A percentile compares a stretch with the other conserved stretches of the same genome.
These are phyloP conservation scores for Eupithecia vulgata DNA, from an alignment of 2,888 invertebrate species.

Conservation along the genomic window DNA sequence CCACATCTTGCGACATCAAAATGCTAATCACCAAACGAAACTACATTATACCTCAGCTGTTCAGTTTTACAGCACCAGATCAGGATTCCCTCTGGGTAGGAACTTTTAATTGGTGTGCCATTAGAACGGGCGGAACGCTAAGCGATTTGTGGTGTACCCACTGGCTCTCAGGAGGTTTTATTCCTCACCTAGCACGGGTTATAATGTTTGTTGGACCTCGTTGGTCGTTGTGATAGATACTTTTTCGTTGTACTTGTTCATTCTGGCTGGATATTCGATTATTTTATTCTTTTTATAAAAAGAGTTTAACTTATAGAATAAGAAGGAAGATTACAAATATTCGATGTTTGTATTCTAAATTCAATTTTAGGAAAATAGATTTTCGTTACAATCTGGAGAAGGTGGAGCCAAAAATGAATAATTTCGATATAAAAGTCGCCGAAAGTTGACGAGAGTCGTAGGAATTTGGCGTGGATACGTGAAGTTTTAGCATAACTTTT, in stretches of 20 bases:
- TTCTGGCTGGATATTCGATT: neutral
- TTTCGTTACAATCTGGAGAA: neutral
- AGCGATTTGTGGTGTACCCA: slow-evolving; percentile 84
- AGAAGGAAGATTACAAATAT: neutral
- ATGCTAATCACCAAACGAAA: slow-evolving; percentile 77
- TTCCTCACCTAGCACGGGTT: slow-evolving; percentile 68
- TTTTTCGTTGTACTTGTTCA: neutral
- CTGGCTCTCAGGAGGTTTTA: slow-evolving; percentile 76
- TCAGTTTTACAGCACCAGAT: slow-evolving; percentile 79
- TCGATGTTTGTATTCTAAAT: neutral
- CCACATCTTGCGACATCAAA: slow-evolving; percentile 68
- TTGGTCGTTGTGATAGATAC: slow-evolving; percentile 5
- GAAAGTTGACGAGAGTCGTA: slow-evolving; percentile 37
- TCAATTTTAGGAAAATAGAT: neutral
- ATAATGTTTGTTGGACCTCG: slow-evolving; percentile 42
- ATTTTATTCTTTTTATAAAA: neutral
- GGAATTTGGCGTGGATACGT: slow-evolving; percentile 40
- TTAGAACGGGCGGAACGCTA: slow-evolving; percentile 82
- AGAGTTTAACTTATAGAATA: neutral
- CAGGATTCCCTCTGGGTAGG: slow-evolving; percentile 73
- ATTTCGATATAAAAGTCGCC: slow-evolving; percentile 29
- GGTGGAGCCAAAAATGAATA: slow-evolving; percentile 10
- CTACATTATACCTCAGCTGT: slow-evolving; percentile 76
- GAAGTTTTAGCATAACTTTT: slow-evolving; percentile 47
- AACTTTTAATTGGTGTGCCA: slow-evolving; percentile 85